Base-by-base conservation (phyloP, 2,797 vertebrate species). In the Cyclopterus lumpus region DNA sequence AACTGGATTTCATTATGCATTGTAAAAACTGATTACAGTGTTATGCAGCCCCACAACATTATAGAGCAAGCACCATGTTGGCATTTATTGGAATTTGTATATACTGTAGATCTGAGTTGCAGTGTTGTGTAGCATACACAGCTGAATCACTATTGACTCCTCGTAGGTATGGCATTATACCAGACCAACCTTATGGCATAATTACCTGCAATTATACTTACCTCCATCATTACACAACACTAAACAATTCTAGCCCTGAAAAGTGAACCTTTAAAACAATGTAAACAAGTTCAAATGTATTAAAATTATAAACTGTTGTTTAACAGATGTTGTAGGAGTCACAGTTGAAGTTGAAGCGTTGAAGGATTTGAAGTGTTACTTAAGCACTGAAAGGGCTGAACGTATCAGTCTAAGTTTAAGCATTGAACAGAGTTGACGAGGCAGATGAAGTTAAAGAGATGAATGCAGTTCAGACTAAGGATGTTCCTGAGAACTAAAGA, bases 1-100 rank as follows among this genome's bases (percentile, higher is more conserved):
- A 5, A 16, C 26, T 2, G 72, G 82, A 86, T 67, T 88, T 92
- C 86, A 91, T 71, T 26, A 20, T 73, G 38, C n/a, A 60, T 77
- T 82, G 81, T 92, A 91, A 92, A 90, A 91, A 77, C 63, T 84
- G 85, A 91, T 92, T 89, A 90, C 84, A 77, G 76, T 59, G 72
- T 85, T 84, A 73, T 67, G 80, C 51, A 55, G 58, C 81, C 62
- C 53, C 62, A 61, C 73, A 76, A 81, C 79, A 80, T 81, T 70
- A 82, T 58, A 73, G 70, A 75, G 71, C 75, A 67, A 24, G 58
- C 15, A 38, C 67, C 76, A 78, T 74, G 85, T 77, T 72, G 64
- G 61, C 44, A 2, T 66, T 89, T 82, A 86, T 84, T 54, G 73
- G 79, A 65, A 82, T 86, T 86, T 81, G 81, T 80, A 84, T 85